Evolutionary conservation across 2,888 invertebrate genomes (phyloP).

Genomic region (Anoncus sp.): DNA sequence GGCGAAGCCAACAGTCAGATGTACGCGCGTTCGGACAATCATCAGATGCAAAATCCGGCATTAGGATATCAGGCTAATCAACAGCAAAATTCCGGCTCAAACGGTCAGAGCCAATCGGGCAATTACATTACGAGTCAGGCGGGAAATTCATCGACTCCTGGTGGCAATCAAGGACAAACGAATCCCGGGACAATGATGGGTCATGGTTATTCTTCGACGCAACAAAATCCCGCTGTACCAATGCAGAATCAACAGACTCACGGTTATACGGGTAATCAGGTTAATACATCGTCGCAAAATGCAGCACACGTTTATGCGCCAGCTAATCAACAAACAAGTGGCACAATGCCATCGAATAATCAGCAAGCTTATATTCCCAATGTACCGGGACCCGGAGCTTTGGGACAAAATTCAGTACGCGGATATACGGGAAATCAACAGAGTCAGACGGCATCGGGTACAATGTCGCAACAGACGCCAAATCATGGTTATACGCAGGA

Average conservation of each 20-base stretch:
- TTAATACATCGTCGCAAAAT: constrained; percentile 19
- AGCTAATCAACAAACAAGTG: constrained; percentile 57
- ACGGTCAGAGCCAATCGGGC: constrained; percentile 52
- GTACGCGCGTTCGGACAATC: constrained; percentile 72
- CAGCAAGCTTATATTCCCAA: constrained; percentile 60
- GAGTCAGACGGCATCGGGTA: constrained; percentile 67
- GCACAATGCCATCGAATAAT: constrained; percentile 56
- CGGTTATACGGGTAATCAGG: constrained; percentile 31
- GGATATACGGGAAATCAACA: constrained; percentile 71
- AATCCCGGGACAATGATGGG: constrained; percentile 65
- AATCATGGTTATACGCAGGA: constrained; percentile 72
- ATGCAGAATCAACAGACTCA: constrained; percentile 50
- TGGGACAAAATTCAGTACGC: constrained; percentile 73
- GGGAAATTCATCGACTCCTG: constrained; percentile 46
- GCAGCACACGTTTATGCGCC: constrained; percentile 50
- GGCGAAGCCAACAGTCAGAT: constrained; percentile 67
- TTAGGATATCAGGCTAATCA: constrained; percentile 71
- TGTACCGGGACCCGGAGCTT: constrained; percentile 61
- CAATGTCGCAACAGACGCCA: constrained; percentile 60
- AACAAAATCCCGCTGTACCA: constrained; percentile 57
- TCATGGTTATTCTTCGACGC: constrained; percentile 58
- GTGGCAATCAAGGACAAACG: constrained; percentile 60
- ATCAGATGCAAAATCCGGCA: constrained; percentile 71
- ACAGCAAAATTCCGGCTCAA: constrained; percentile 65
- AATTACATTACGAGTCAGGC: constrained; percentile 61